A percentile compares a stretch with the other conserved stretches of the same genome.
Evolutionary conservation across 92 coral and sea anemone genomes (phyloP).

Genomic region (Diadumene lineata): DNA sequence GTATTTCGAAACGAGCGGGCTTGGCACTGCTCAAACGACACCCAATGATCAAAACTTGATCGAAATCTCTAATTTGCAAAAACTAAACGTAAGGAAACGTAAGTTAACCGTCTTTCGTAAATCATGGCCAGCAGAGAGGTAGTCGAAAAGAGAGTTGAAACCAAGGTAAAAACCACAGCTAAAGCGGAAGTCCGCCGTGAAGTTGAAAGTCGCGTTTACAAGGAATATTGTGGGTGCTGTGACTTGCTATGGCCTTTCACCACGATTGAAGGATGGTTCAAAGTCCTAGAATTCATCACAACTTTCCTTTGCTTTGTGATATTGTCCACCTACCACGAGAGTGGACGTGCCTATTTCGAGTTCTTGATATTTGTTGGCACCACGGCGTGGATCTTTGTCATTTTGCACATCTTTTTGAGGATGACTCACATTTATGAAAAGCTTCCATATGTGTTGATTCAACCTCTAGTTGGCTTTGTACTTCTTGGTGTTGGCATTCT

Average conservation of each 20-base stretch:
- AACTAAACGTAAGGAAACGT: not conserved
- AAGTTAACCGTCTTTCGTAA: not conserved
- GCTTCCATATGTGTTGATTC: constrained; percentile 74
- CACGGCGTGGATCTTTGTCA: constrained; percentile 75
- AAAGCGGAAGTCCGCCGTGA: constrained; percentile 28
- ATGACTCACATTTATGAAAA: constrained; percentile 81
- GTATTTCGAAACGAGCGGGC: not conserved
- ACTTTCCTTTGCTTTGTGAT: constrained; percentile 72
- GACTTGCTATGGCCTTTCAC: constrained; percentile 74
- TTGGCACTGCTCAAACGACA: not conserved
- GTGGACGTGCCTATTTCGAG: constrained; percentile 66
- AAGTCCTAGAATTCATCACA: constrained; percentile 61
- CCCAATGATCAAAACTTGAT: no score
- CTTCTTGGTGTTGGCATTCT: constrained; percentile 60
- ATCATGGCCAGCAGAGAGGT: constrained; percentile 27
- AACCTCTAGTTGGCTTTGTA: constrained; percentile 57
- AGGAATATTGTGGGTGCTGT: constrained; percentile 53
- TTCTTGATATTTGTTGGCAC: constrained; percentile 84
- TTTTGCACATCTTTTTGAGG: constrained; percentile 78
- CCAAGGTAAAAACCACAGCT: constrained; percentile 22
- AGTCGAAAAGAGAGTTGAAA: constrained; percentile 23
- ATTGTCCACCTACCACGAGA: constrained; percentile 53
- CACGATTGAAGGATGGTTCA: constrained; percentile 77
- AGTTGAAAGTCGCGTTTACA: constrained; percentile 35
- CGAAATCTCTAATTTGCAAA: no score